Evolutionary conservation across 2,888 invertebrate genomes (phyloP).

Genomic region (Azorinus chamasolen): DNA sequence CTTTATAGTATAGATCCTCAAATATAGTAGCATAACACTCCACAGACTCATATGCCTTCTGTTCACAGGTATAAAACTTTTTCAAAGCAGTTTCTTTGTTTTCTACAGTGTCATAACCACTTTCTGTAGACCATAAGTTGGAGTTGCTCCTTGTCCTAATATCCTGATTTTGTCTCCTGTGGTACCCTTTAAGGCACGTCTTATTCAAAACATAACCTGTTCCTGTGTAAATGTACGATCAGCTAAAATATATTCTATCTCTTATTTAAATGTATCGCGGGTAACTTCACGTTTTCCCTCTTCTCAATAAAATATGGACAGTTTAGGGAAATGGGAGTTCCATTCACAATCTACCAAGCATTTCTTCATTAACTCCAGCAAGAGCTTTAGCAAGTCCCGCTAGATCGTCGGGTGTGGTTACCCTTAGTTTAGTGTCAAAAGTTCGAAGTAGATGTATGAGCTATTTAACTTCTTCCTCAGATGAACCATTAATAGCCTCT

Average conservation of each 20-base stretch:
- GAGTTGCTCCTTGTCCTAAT: background rate
- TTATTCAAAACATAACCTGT: background rate
- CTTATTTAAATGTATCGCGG: background rate
- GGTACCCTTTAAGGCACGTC: background rate
- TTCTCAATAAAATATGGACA: too few relatives aligned
- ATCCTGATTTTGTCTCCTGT: background rate
- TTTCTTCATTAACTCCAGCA: too few relatives aligned
- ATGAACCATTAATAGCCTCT: too few relatives aligned
- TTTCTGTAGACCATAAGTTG: background rate
- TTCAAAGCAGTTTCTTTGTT: too few relatives aligned
- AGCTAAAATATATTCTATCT: background rate
- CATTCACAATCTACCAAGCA: too few relatives aligned
- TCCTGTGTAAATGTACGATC: background rate
- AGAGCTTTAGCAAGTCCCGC: too few relatives aligned
- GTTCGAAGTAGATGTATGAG: too few relatives aligned
- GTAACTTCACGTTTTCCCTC: background rate
- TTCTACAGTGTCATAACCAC: too few relatives aligned
- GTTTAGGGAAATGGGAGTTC: too few relatives aligned
- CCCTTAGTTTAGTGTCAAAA: too few relatives aligned
- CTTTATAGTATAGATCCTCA: background rate
- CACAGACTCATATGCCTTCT: background rate
- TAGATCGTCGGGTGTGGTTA: too few relatives aligned
- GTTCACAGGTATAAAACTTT: slow-evolving; percentile 3
- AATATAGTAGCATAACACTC: background rate
- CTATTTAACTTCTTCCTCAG: too few relatives aligned